These are phyloP conservation scores for Ferrisia virgata DNA, from an alignment of 2,888 invertebrate genomes.

Conservation along the genomic window DNA sequence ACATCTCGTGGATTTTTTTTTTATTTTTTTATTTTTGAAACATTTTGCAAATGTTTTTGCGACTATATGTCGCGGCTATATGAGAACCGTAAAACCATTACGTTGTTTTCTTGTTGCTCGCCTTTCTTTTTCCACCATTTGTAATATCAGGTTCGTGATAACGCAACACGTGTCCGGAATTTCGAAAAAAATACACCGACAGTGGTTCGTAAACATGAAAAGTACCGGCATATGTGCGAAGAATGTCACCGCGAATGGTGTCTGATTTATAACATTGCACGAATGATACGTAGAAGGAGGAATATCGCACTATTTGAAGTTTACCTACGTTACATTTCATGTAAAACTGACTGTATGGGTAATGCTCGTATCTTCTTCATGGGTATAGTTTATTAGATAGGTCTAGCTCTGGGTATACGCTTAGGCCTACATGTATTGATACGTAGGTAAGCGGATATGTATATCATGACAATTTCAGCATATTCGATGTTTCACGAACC, in stretches of 20 bases:
- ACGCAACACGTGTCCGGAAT: constrained; percentile 42
- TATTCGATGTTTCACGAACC: too few species aligned
- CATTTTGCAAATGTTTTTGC: constrained; percentile 30
- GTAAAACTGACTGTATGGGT: not conserved
- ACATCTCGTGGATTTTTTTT: constrained; percentile 18
- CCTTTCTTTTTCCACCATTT: constrained; percentile 34
- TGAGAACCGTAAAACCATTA: constrained; percentile 36
- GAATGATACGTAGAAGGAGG: not conserved
- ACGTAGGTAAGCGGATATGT: not conserved
- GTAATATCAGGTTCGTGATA: constrained; percentile 43
- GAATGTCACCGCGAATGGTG: not conserved
- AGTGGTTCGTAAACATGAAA: constrained; percentile 4
- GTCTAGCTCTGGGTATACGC: not conserved
- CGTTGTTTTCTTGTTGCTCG: constrained; percentile 36
- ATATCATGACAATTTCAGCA: not conserved
- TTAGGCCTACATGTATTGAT: too few species aligned
- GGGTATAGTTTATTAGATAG: not conserved
- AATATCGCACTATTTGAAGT: not conserved
- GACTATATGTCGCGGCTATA: constrained; percentile 13
- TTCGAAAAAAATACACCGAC: constrained; percentile 9
- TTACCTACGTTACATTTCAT: not conserved
- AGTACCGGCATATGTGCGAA: not conserved
- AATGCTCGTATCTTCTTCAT: not conserved
- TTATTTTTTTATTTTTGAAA: constrained; percentile 19
- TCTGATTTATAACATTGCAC: not conserved